Evolutionary conservation across 2,113 vertebrate genomes (phyloP).

Genomic region (Pyxicephalus adspersus): DNA sequence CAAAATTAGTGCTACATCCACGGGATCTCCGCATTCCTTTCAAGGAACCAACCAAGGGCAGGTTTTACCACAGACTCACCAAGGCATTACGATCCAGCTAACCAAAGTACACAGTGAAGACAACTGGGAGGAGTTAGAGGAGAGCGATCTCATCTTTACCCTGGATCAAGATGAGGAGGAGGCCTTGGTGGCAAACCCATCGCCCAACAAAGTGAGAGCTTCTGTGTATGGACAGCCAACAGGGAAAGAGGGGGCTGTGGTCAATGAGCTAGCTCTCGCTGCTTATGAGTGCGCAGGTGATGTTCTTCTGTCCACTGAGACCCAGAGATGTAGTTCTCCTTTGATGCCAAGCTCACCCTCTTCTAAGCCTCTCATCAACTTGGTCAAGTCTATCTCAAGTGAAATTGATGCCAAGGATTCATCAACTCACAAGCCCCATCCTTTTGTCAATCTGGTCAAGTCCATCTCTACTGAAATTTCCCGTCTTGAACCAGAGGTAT

Average conservation of each 20-base stretch:
- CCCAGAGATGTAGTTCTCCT: not conserved
- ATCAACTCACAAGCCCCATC: constrained; percentile 72
- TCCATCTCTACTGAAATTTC: constrained; percentile 83
- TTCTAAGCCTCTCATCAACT: constrained; percentile 68
- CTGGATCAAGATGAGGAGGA: constrained; percentile 69
- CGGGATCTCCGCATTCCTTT: constrained; percentile 16
- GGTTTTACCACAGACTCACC: constrained; percentile 41
- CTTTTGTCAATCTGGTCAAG: constrained; percentile 79
- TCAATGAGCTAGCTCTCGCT: constrained; percentile 64
- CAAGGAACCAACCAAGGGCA: constrained; percentile 37
- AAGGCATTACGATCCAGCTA: constrained; percentile 75
- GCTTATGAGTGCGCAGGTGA: constrained; percentile 58
- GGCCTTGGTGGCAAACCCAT: constrained; percentile 50
- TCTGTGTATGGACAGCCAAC: not conserved
- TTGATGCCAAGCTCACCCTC: constrained; percentile 57
- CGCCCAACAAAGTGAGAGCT: not conserved
- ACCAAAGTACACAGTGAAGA: constrained; percentile 68
- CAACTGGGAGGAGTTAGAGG: constrained; percentile 67
- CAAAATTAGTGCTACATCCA: constrained; percentile 55
- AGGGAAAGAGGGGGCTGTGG: not conserved
- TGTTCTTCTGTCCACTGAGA: constrained; percentile 59
- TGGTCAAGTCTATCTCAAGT: constrained; percentile 81
- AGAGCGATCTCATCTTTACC: constrained; percentile 71
- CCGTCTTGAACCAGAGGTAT: constrained; percentile 75
- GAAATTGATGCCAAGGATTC: constrained; percentile 75